Conservation (phyloP, 2,888 invertebrate genomes). For the Fabriciana adippe region DNA sequence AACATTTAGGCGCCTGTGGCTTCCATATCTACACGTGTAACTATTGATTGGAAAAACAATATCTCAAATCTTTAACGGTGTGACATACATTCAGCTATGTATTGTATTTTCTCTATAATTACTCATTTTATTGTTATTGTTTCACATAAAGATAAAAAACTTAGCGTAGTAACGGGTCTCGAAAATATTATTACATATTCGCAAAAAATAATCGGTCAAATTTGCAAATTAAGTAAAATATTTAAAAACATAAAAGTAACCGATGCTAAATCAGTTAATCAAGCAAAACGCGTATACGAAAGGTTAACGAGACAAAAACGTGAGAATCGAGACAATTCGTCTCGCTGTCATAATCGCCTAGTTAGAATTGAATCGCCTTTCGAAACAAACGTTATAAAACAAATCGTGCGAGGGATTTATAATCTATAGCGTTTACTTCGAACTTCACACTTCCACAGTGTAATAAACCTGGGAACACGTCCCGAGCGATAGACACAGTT, state of each 20-base stretch:
- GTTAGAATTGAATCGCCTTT: constrained; percentile 71
- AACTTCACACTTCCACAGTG: constrained; percentile 46
- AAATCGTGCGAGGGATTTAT: constrained; percentile 64
- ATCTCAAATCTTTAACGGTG: neutral
- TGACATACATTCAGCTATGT: constrained; percentile 10
- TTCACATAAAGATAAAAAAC: constrained; percentile 15
- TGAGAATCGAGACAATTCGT: constrained; percentile 72
- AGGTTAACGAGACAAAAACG: constrained; percentile 75
- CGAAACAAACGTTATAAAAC: constrained; percentile 66
- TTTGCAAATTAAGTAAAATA: constrained; percentile 35
- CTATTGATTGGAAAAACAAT: constrained; percentile 8
- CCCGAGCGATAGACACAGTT: constrained; percentile 45
- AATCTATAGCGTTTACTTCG: constrained; percentile 46
- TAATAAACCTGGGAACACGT: constrained; percentile 46
- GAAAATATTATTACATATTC: constrained; percentile 15
- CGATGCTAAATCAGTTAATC: constrained; percentile 68
- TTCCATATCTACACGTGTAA: constrained; percentile 28
- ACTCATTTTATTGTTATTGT: constrained; percentile 15
- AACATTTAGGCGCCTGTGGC: constrained; percentile 47
- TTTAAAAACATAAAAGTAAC: constrained; percentile 58
- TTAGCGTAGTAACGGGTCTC: constrained; percentile 2
- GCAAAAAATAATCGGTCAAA: constrained; percentile 12
- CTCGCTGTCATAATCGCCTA: constrained; percentile 62
- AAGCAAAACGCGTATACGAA: constrained; percentile 52
- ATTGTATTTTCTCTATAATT: constrained; percentile 14